Evolutionary conservation across 1,140 invertebrate species (phyloP), one percentile per base, ranked within the genome.

Genomic region (Homarus americanus): DNA sequence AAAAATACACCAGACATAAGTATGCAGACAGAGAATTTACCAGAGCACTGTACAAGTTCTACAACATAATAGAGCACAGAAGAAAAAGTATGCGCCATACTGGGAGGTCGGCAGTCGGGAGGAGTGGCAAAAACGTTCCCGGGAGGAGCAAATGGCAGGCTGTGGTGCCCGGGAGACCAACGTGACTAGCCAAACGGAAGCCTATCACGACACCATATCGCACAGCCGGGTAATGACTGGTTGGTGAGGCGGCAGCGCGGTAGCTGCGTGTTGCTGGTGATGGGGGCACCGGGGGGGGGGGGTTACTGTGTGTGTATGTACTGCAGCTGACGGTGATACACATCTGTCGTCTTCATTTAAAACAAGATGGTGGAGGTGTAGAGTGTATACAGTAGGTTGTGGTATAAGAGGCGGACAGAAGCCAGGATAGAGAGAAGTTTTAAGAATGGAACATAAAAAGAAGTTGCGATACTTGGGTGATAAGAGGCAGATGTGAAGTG

Each of bases 121-220:
- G 63, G 63, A 4, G n/a, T 24, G 3, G 63, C 28, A 28, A 28
- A 69, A 32, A 69, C 63, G 5, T 32, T 7, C 17, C 44, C 28
- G 63, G n/a, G 7, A 12, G 63, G n/a, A 69, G 63, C 63, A 69
- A 69, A 69, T 69, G 63, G 12, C n/a, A 69, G 63, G 63, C 63
- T 69, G 63, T 7, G 63, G 63, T 69, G 63, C 63, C 63, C 63
- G n/a, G n/a, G 28, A 69, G 63, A 69, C n/a, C n/a, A 69, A 69
- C 63, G 63, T 69, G 63, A 69, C 63, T 69, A 32, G 63, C 63
- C 63, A 32, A 69, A 69, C 63, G 63, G 63, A 69, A 69, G 63
- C 63, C 63, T 69, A 69, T 69, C 63, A 69, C 63, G 63, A 69
- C 63, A 32, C 63, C 63, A 69, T 69, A 69, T 69, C 63, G 63